These are phyloP conservation scores for Heliocidaris erythrogramma DNA, from an alignment of 35 echinoderm and acorn worm genomes.

Conservation along the genomic window DNA sequence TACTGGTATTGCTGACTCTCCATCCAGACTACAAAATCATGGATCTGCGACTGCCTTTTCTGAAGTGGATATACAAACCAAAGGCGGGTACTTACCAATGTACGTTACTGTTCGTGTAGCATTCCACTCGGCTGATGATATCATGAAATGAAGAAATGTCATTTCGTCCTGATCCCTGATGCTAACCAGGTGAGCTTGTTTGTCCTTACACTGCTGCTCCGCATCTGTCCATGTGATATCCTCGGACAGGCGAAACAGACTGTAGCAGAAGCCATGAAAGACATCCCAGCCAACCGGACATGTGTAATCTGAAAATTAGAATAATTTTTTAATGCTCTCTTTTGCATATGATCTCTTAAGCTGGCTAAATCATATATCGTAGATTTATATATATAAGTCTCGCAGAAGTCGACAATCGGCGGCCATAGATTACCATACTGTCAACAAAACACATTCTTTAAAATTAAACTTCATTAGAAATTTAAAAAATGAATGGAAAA, in stretches of 20 bases:
- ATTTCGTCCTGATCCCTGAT: background rate
- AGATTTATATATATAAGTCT: no score
- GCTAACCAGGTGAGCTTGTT: conserved; percentile 6
- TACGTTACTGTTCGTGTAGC: background rate
- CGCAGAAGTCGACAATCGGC: no score
- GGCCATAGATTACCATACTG: no score
- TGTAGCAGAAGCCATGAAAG: conserved; percentile 33
- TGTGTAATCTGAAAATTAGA: background rate
- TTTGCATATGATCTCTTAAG: no score
- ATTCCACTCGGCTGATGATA: background rate
- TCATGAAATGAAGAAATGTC: conserved; percentile 30
- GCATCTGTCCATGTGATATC: conserved; percentile 20
- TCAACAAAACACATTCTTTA: no score
- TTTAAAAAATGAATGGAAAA: no score
- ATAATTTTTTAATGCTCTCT: background rate
- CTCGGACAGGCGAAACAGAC: background rate
- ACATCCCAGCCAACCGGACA: background rate
- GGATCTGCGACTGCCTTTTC: background rate
- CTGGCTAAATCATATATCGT: no score
- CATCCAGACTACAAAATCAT: background rate
- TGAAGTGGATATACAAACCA: background rate
- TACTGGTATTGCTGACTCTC: background rate
- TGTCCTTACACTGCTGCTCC: background rate
- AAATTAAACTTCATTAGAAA: no score
- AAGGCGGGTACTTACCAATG: background rate